phyloP scores from a whole-genome alignment of 2,888 invertebrate genomes.

The Acanthopleura granulata region DNA sequence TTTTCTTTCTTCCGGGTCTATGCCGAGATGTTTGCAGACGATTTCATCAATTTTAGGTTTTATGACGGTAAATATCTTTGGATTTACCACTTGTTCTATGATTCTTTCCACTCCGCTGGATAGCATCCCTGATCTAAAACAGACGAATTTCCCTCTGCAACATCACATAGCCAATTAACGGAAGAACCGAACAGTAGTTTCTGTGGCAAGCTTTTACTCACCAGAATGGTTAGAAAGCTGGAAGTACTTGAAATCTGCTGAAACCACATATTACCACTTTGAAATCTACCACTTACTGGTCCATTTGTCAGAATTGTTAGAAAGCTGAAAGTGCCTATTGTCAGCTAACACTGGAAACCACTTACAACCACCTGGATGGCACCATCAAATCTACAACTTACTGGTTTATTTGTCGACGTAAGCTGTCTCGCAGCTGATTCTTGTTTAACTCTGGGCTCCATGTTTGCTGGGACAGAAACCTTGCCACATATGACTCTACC shows the following conservation, averaged over 20 bases:
- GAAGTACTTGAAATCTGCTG: too few relatives aligned
- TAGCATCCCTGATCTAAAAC: constrained; percentile 83
- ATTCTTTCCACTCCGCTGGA: constrained; percentile 94
- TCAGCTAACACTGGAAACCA: too few relatives aligned
- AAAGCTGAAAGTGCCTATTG: background rate
- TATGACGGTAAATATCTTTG: constrained; percentile 89
- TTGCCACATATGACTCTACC: constrained; percentile 88
- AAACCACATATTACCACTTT: too few relatives aligned
- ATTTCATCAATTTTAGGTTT: constrained; percentile 92
- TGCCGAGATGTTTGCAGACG: constrained; percentile 87
- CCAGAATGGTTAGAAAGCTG: background rate
- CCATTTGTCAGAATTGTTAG: constrained; percentile 76
- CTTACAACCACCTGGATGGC: too few relatives aligned
- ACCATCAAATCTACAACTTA: constrained; percentile 68
- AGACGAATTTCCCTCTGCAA: too few relatives aligned
- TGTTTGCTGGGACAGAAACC: constrained; percentile 83
- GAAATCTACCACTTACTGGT: constrained; percentile 77
- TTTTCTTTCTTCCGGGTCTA: constrained; percentile 72
- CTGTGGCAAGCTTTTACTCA: background rate
- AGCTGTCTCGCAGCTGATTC: constrained; percentile 89
- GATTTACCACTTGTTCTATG: constrained; percentile 95
- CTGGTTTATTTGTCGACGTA: constrained; percentile 90
- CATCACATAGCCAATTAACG: background rate
- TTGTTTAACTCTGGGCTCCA: constrained; percentile 93
- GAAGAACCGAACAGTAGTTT: background rate